Base-by-base conservation (phyloP, 2,113 vertebrate genomes). In the Pundamilia nyererei region DNA sequence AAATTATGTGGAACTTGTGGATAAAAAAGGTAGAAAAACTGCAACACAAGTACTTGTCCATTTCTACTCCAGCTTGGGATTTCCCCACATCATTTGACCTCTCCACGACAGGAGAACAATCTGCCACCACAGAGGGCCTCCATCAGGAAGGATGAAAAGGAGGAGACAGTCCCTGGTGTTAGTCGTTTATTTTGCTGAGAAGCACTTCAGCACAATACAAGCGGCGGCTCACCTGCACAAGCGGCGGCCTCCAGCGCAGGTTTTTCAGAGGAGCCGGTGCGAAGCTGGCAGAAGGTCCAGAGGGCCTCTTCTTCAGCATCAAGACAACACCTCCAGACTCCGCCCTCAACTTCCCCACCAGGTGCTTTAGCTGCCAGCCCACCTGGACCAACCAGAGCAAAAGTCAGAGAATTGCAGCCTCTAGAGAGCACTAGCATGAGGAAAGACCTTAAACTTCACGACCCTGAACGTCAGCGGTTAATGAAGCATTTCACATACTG, bases 361-460 rank as follows among this genome's bases (percentile, higher is more conserved):
- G 96, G 87, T 98, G 98, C 93, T 98, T 98, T 17, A 99, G 89
- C 89, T 99, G 98, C 99, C 99, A 99, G 40, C 99, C 99, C 94
- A 99, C 98, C 99, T 99, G 92, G 31, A 92, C 91, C 77, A 92
- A 85, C 83, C 87, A 94, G 84, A 31, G 2, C 33, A 86, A 62
- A 65, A 6, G 4, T 3, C 83, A 55, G 15, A 89, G 33, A 17
- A 8, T 17, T 19, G 81, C 9, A 31, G 42, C 42, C 42, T 49
- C 70, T 8, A 75, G 42, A 75, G 9, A 45, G 42, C 3, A 4
- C 24, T 47, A 47, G 42, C 0, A 75, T 29, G 70, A 47, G 24
- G 15, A n/a, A 29, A 75, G 70, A 29, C 38, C n/a, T 72, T 45
- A 42, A 42, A 72, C 40, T 75, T 75, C 14, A 11, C 9, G 9